Percentiles rank a stretch among this genome's conserved stretches.
These are phyloP conservation scores for Nibea albiflora DNA, from an alignment of 2,113 vertebrate genomes.

Conservation along the genomic window DNA sequence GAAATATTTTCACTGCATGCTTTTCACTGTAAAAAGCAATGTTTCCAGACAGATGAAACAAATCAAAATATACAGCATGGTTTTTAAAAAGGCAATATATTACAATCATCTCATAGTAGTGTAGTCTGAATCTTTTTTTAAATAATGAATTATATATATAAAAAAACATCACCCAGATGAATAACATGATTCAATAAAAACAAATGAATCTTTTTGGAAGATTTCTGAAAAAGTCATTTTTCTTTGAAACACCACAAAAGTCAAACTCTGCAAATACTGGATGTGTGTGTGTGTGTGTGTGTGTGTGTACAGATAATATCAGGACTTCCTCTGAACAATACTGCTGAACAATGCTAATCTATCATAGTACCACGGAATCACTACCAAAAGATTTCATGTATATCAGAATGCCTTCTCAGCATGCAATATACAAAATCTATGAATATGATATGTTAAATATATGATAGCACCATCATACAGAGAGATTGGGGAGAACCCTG, in stretches of 20 bases:
- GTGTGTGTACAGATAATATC: background rate
- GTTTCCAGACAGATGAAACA: conserved; percentile 18
- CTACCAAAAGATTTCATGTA: conserved; percentile 19
- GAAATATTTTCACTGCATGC: background rate
- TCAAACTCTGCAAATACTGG: background rate
- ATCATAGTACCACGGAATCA: background rate
- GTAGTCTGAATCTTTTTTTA: conserved; percentile 1
- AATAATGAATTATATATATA: background rate
- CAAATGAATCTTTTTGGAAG: background rate
- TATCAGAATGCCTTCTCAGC: background rate
- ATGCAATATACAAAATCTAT: conserved; percentile 13
- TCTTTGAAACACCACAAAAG: background rate
- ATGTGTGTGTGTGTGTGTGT: background rate
- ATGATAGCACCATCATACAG: conserved; percentile 16
- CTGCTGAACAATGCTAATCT: background rate
- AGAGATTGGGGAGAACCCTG: background rate
- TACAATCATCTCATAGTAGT: conserved; percentile 1
- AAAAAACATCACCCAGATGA: background rate
- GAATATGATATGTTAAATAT: background rate
- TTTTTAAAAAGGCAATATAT: conserved; percentile 14
- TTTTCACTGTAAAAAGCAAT: background rate
- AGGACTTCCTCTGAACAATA: background rate
- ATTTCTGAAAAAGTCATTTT: background rate
- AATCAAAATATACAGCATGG: conserved; percentile 21
- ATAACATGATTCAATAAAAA: conserved; percentile 16